phyloP scores from a whole-genome alignment of 2,888 invertebrate species.

The Serripes groenlandicus region DNA sequence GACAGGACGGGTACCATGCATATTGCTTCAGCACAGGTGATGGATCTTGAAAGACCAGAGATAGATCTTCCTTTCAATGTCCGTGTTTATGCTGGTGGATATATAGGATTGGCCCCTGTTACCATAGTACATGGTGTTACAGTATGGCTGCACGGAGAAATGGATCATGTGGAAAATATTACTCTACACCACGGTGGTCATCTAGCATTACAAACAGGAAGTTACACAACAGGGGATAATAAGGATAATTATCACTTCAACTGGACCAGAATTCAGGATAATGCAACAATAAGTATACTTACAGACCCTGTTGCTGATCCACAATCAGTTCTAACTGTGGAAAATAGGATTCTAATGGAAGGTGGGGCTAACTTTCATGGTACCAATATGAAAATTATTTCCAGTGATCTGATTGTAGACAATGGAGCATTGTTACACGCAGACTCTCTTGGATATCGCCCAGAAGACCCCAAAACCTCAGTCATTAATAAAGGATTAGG shows the following conservation, averaged over 20 bases:
- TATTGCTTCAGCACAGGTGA: constrained; percentile 71
- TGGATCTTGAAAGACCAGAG: constrained; percentile 73
- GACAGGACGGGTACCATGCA: constrained; percentile 80
- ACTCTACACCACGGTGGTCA: constrained; percentile 76
- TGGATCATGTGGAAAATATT: constrained; percentile 73
- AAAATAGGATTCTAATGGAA: constrained; percentile 72
- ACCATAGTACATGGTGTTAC: constrained; percentile 77
- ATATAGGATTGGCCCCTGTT: constrained; percentile 71
- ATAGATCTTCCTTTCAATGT: constrained; percentile 78
- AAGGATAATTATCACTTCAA: constrained; percentile 64
- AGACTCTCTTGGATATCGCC: constrained; percentile 71
- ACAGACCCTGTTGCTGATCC: constrained; percentile 71
- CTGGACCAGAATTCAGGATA: constrained; percentile 76
- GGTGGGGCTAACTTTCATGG: constrained; percentile 76
- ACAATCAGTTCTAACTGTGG: constrained; percentile 63
- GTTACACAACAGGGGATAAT: constrained; percentile 63
- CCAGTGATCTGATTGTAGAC: constrained; percentile 74
- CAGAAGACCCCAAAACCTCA: constrained; percentile 54
- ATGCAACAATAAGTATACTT: constrained; percentile 71
- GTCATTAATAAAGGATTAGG: constrained; percentile 72
- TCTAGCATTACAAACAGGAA: constrained; percentile 70
- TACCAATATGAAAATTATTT: constrained; percentile 70
- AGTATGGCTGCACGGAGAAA: constrained; percentile 77
- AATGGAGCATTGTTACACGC: constrained; percentile 76
- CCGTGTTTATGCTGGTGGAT: constrained; percentile 72